Evolutionary conservation across 2,888 invertebrate genomes (phyloP), one percentile per base, ranked within the genome.

Genomic region (Corbicula japonica): DNA sequence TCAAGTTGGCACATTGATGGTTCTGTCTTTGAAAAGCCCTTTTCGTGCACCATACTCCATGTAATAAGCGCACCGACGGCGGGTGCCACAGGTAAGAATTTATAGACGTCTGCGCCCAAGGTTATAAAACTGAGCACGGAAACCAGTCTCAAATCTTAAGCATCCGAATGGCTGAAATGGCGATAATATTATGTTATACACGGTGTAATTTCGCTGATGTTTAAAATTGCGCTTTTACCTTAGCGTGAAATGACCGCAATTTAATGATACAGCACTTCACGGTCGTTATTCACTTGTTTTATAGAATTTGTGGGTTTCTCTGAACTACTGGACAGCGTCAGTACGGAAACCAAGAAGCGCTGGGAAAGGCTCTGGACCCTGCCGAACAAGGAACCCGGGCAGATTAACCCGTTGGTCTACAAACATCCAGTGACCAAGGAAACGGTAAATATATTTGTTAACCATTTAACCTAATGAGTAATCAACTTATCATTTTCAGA

Each of bases 1-100:
- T 90, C 90, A 1, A 91, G 91, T 6, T 91, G 91, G 91, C 91
- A 91, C 68, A 89, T 91, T n/a, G 91, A 91, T 74, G 91, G 91
- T 10, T 89, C 88, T 60, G 91, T 90, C 66, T 88, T 90, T 85
- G 77, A 69, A 26, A 81, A 84, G 48, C 91, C 91, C 1, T 91
- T 89, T 69, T 66, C 73, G 23, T 89, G 85, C 70, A 80, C 91
- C 4, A 41, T 91, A 15, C 91, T 91, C 62, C 87, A 91, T 65
- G 91, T 91, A 80, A 82, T 78, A 2, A 66, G 87, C 10, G 86
- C 90, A 0, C 91, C 91, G 10, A 87, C 85, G 74, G 62, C 58
- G 15, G 91, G 91, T 6, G 85, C 86, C 38, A 91, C 91, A 71
- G 91, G 91, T 91, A 76, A 46, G 21, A 26, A 1, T 50, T 23